Conservation (phyloP, 2,888 invertebrate genomes). For the Lasioglossum figueresi region DNA sequence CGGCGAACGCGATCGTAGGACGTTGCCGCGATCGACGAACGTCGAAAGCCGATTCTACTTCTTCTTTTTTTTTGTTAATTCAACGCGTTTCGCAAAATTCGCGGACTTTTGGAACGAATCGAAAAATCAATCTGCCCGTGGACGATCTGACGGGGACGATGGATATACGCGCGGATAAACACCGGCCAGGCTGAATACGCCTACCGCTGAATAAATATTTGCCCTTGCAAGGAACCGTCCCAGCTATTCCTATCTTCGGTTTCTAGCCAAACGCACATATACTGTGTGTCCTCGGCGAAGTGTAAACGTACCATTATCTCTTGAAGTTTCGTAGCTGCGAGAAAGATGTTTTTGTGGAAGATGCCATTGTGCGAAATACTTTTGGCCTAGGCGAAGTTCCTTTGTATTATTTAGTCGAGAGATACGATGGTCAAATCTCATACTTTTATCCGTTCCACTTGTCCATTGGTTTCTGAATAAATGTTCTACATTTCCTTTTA, state of each 20-base stretch:
- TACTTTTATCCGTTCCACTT: neutral
- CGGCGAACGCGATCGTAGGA: neutral
- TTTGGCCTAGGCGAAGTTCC: neutral
- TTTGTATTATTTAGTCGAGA: neutral
- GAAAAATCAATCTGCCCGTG: constrained; percentile 53
- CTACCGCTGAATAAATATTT: constrained; percentile 80
- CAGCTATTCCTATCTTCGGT: constrained; percentile 76
- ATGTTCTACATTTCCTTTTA: neutral
- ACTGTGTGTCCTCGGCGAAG: constrained; percentile 11
- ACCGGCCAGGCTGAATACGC: constrained; percentile 68
- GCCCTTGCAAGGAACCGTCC: constrained; percentile 67
- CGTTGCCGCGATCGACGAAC: neutral
- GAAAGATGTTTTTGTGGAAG: neutral
- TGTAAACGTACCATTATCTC: constrained; percentile 4
- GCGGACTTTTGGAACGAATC: constrained; percentile 10
- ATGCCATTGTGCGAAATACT: neutral
- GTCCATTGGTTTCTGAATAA: neutral
- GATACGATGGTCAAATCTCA: neutral
- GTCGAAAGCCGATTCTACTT: neutral
- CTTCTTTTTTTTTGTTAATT: neutral
- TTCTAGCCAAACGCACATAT: constrained; percentile 56
- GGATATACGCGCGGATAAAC: constrained; percentile 78
- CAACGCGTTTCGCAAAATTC: constrained; percentile 30
- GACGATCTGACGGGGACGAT: constrained; percentile 71
- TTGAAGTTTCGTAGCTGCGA: neutral